Percentiles rank a stretch among this genome's conserved stretches.
phyloP scores from a whole-genome alignment of 2,888 invertebrate genomes.

The Acanthosepion pharaonis region DNA sequence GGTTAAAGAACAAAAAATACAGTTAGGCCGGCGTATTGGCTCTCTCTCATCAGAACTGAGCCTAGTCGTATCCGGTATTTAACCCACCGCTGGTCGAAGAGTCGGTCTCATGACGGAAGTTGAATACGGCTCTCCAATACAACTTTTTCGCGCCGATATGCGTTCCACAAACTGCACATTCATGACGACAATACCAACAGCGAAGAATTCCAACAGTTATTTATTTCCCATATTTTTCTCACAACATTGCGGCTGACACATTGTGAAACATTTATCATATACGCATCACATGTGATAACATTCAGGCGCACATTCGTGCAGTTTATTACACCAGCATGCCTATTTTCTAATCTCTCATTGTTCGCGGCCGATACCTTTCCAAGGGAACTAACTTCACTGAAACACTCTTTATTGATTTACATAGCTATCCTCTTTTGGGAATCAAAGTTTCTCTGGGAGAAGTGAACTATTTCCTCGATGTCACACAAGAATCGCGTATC shows the following conservation, averaged over 20 bases:
- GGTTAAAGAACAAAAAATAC: no score
- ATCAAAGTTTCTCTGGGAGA: neutral
- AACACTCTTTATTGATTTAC: neutral
- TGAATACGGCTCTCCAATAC: no score
- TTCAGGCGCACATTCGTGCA: neutral
- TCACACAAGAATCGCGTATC: neutral
- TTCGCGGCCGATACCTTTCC: neutral
- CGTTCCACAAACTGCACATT: no score
- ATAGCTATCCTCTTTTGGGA: neutral
- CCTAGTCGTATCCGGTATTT: no score
- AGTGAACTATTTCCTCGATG: neutral
- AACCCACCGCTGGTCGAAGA: no score
- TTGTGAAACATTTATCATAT: neutral
- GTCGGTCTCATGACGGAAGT: no score
- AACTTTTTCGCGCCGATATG: no score
- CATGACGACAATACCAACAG: no score
- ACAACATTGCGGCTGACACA: neutral
- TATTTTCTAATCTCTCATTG: neutral
- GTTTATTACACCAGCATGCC: no score
- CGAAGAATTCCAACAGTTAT: no score
- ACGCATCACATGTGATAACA: neutral
- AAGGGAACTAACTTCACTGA: neutral
- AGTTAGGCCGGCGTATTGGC: no score
- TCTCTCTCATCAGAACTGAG: no score
- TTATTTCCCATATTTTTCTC: neutral